Base-by-base conservation (phyloP, 2,797 vertebrate genomes). In the Sebastes glaucus region DNA sequence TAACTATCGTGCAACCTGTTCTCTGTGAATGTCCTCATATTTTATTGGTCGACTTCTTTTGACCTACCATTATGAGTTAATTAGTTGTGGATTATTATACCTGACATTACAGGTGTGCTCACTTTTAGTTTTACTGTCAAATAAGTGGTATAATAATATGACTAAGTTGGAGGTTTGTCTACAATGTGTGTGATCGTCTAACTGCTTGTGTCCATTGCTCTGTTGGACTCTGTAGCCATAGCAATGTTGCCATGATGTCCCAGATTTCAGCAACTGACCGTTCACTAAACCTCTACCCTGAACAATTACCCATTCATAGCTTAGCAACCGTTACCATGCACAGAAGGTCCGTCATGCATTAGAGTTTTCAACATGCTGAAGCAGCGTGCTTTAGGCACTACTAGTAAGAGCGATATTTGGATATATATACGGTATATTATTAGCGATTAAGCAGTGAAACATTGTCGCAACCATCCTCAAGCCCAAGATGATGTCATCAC, bases 251-350 rank as follows among this genome's bases (percentile, higher is more conserved):
- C 59, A 64, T 57, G 28, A 64, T 57, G 28, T 81, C 30, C 67
- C 49, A 75, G 18, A 65, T 81, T 74, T 75, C 53, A 70, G 11
- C 59, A 52, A 52, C 65, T 81, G 78, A 35, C 60, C 10, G 30
- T 49, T 70, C 11, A 30, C 78, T 69, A 74, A 74, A 69, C 71
- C 57, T 46, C 13, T 13, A 30, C 66, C 16, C 22, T 53, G n/a
- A 67, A 81, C 61, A 71, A 61, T 52, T 53, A 22, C 30, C 68
- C 68, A 66, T 71, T 71, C 42, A 42, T 60, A 71, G 68, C 42
- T 67, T 56, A 62, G 74, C 74, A 77, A 55, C 55, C 16, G 11
- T 72, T 32, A 28, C 62, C 74, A 55, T 32, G 70, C 42, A 25
- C 71, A 56, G 57, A 11, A 4, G 57, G 57, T 56, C 75, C 30